A percentile compares a stretch with the other conserved stretches of the same genome.
These are phyloP conservation scores for Microtus oregoni DNA, from an alignment of 2,113 vertebrate genomes.

Conservation along the genomic window DNA sequence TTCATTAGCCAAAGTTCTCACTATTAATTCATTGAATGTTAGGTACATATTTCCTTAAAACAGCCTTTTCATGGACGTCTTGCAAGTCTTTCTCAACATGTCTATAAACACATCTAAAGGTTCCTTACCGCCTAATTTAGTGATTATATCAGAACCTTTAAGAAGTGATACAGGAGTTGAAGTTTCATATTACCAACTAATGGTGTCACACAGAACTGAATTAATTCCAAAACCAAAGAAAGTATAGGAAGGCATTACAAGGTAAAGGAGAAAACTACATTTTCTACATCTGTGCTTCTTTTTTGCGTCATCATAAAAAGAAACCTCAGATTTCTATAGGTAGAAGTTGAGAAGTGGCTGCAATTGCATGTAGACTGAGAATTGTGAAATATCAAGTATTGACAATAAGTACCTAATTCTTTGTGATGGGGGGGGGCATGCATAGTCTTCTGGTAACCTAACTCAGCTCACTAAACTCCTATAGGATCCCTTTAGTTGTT, in stretches of 20 bases:
- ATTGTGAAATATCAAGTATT: neutral
- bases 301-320: neutral
- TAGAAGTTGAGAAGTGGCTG: neutral
- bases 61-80: neutral
- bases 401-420: neutral
- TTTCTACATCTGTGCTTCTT: neutral
- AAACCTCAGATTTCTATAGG: slow-evolving; percentile 22
- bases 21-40: neutral
- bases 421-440: neutral
- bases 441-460: neutral
- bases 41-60: neutral
- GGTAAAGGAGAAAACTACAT: neutral
- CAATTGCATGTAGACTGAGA: neutral
- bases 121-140: neutral
- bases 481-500: neutral
- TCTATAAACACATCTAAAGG: neutral
- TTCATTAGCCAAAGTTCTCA: slow-evolving; percentile 23
- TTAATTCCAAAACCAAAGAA: neutral
- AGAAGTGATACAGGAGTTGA: slow-evolving; percentile 27
- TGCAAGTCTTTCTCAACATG: neutral
- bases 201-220: neutral
- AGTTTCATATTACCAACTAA: neutral
- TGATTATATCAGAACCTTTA: neutral
- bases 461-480: neutral
- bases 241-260: neutral